Conservation (phyloP, 2,888 invertebrate genomes). For the Pandemis heparana region DNA sequence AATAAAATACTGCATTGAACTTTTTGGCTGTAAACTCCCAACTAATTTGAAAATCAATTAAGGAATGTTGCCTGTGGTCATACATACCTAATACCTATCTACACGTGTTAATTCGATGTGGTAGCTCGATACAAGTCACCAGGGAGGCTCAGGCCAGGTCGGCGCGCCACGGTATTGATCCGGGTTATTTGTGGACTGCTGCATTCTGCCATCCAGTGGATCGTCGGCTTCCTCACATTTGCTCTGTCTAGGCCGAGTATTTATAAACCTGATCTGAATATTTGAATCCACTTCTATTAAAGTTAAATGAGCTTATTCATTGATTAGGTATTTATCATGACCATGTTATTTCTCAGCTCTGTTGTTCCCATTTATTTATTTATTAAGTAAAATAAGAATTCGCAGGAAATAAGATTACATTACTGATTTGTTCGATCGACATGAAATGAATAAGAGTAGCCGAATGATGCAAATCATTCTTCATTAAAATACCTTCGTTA, state of each 20-base stretch:
- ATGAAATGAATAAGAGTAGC: not conserved
- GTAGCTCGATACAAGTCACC: conserved; percentile 49
- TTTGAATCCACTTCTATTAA: not conserved
- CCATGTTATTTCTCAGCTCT: too few species aligned
- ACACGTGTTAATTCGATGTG: conserved; percentile 41
- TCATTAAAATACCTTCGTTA: conserved; percentile 74
- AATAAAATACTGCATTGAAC: not conserved
- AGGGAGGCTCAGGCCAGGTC: conserved; percentile 50
- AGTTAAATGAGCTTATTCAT: too few species aligned
- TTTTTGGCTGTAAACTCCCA: not conserved
- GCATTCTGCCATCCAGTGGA: conserved; percentile 53
- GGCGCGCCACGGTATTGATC: conserved; percentile 67
- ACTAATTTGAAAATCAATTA: conserved; percentile 1
- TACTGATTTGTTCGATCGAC: too few species aligned
- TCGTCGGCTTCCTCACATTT: conserved; percentile 49
- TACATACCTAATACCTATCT: not conserved
- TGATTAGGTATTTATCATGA: too few species aligned
- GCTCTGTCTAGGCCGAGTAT: conserved; percentile 20
- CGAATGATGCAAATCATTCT: conserved; percentile 68
- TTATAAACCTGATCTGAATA: conserved; percentile 13
- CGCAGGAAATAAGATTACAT: not conserved
- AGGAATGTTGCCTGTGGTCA: not conserved
- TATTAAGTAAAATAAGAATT: not conserved
- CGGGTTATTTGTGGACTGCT: conserved; percentile 70
- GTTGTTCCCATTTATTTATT: not conserved